A percentile compares a stretch with the other conserved stretches of the same genome.
These are phyloP conservation scores for Pholis gunnellus DNA, from an alignment of 2,113 vertebrate genomes.

Conservation along the genomic window DNA sequence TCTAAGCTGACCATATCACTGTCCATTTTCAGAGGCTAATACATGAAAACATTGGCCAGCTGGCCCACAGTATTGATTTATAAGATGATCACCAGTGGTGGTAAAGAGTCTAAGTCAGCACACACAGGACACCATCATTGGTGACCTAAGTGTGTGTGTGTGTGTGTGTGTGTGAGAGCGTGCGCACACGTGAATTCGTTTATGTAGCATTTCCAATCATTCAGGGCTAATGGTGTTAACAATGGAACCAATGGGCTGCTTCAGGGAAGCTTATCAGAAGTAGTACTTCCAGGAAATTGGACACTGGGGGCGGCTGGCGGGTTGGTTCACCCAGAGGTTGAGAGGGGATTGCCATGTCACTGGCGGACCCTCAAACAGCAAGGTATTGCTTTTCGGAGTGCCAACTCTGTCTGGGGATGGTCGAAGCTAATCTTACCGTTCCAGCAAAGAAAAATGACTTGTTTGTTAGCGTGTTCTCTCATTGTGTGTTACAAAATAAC, in stretches of 20 bases:
- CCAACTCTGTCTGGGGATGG: conserved; percentile 6
- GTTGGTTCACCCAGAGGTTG: conserved; percentile 67
- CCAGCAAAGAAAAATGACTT: conserved; percentile 20
- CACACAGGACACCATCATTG: conserved; percentile 61
- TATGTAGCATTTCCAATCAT: conserved; percentile 70
- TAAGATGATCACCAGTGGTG: conserved; percentile 78
- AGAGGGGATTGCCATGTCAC: conserved; percentile 37
- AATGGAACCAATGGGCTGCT: conserved; percentile 68
- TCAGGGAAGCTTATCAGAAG: conserved; percentile 77
- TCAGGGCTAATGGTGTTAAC: conserved; percentile 77
- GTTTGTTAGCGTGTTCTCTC: conserved; percentile 2
- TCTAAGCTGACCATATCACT: conserved; percentile 81
- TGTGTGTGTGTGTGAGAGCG: conserved; percentile 27
- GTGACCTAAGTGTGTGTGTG: conserved; percentile 48
- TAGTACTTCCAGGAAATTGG: conserved; percentile 78
- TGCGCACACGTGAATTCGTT: conserved; percentile 32
- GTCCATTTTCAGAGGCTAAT: conserved; percentile 78
- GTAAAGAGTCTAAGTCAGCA: conserved; percentile 70
- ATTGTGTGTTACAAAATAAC: conserved; percentile 10
- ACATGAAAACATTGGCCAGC: conserved; percentile 82
- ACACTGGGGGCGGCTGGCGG: conserved; percentile 53
- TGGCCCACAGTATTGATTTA: conserved; percentile 82
- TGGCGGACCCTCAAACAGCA: conserved; percentile 32
- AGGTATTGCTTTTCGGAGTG: conserved; percentile 4
- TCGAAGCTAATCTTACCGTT: conserved; percentile 28